These are phyloP conservation scores for Larimichthys crocea DNA, from an alignment of 2,113 vertebrate species.

Conservation along the genomic window DNA sequence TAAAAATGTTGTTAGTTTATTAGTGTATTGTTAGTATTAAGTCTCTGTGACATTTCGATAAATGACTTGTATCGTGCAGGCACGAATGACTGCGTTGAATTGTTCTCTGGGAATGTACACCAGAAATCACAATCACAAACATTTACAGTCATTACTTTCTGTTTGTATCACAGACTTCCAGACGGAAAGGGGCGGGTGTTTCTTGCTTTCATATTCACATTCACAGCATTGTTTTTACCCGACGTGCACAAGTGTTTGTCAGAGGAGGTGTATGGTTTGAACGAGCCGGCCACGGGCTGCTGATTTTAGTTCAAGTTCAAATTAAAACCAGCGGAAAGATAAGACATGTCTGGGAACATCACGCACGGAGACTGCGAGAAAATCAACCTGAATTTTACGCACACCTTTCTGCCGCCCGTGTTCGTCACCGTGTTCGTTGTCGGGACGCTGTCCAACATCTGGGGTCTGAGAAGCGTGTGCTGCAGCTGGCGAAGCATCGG, in stretches of 20 bases:
- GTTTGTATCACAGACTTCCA: background rate
- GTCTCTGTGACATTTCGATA: too few species aligned
- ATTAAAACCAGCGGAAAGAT: background rate
- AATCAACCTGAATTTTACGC: slow-evolving; percentile 74
- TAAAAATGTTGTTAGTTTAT: too few species aligned
- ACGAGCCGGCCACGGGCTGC: background rate
- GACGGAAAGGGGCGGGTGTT: slow-evolving; percentile 12
- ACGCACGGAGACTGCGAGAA: slow-evolving; percentile 48
- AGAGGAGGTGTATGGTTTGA: background rate
- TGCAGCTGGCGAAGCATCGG: slow-evolving; percentile 51
- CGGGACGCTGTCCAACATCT: slow-evolving; percentile 81
- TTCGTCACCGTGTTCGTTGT: slow-evolving; percentile 81
- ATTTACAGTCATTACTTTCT: slow-evolving; percentile 13
- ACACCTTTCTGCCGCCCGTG: slow-evolving; percentile 76
- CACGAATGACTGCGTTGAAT: too few species aligned
- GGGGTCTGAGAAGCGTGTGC: slow-evolving; percentile 68
- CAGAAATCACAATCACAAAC: too few species aligned
- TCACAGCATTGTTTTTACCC: too few species aligned
- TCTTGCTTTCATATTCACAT: background rate
- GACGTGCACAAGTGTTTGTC: background rate
- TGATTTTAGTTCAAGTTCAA: background rate
- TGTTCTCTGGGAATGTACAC: too few species aligned
- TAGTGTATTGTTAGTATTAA: background rate
- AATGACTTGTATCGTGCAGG: too few species aligned
- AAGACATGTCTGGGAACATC: slow-evolving; percentile 65